phyloP scores from a whole-genome alignment of 2,888 invertebrate species.

The Petrolisthes manimaculis region DNA sequence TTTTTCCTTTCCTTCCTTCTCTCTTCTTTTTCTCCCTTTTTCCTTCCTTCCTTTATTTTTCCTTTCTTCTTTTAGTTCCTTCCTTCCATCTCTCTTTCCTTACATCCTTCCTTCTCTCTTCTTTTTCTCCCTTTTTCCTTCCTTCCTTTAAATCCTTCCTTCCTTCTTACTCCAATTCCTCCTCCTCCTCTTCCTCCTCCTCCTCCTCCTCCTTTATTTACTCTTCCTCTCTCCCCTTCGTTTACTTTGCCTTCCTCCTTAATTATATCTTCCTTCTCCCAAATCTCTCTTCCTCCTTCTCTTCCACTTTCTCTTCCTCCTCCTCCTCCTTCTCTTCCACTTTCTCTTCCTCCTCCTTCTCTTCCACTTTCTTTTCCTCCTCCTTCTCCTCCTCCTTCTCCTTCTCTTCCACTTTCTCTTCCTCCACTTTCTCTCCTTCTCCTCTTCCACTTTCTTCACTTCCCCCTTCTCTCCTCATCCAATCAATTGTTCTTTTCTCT shows the following conservation, averaged over 20 bases:
- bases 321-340: not conserved
- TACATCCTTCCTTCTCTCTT: not conserved
- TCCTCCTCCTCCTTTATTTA: too few species aligned
- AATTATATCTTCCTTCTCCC: too few species aligned
- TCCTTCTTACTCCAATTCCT: not conserved
- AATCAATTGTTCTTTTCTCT: not conserved
- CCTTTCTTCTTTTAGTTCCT: not conserved
- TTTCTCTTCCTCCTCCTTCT: not conserved
- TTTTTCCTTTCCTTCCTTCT: not conserved
- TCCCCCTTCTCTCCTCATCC: not conserved
- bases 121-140: not conserved
- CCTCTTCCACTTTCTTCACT: not conserved
- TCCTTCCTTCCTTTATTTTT: slow-evolving; percentile 4
- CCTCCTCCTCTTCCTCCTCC: not conserved
- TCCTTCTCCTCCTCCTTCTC: not conserved
- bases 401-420: not conserved
- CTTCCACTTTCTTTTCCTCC: not conserved
- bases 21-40: too few species aligned
- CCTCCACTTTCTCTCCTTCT: not conserved
- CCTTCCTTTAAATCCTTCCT: not conserved
- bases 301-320: not conserved
- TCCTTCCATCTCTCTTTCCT: not conserved
- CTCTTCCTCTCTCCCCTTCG: too few species aligned
- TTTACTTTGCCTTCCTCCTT: too few species aligned
- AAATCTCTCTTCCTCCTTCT: not conserved